phyloP scores from a whole-genome alignment of 2,888 invertebrate species.

The Brachyptera risi region DNA sequence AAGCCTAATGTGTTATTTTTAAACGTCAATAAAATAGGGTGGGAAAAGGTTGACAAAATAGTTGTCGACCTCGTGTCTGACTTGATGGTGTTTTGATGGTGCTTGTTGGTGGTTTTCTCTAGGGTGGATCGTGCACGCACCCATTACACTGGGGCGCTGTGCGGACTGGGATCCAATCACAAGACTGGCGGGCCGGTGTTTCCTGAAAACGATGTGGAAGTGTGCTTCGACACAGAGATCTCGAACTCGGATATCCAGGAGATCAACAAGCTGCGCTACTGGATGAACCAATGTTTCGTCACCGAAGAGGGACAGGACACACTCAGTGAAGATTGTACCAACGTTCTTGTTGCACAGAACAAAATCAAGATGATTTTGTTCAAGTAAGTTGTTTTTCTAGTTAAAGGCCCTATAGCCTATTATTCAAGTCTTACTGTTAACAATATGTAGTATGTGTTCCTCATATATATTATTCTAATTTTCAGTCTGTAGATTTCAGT shows the following conservation, averaged over 20 bases:
- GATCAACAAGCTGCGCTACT: constrained; percentile 70
- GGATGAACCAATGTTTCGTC: constrained; percentile 63
- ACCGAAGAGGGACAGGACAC: constrained; percentile 43
- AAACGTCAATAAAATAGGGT: too few relatives aligned
- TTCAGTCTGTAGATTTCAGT: too few relatives aligned
- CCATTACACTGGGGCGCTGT: constrained; percentile 72
- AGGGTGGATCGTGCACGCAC: constrained; percentile 55
- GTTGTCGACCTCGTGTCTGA: too few relatives aligned
- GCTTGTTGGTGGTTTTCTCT: too few relatives aligned
- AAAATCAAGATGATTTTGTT: constrained; percentile 35
- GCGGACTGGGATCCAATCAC: constrained; percentile 73
- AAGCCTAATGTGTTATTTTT: too few relatives aligned
- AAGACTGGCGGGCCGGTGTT: constrained; percentile 56
- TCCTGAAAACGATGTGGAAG: constrained; percentile 80
- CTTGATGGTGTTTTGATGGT: too few relatives aligned
- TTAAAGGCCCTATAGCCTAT: too few relatives aligned
- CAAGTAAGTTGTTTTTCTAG: too few relatives aligned
- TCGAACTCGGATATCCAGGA: constrained; percentile 60
- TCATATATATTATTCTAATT: too few relatives aligned
- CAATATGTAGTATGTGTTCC: too few relatives aligned
- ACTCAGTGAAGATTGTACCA: constrained; percentile 40
- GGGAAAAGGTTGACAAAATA: too few relatives aligned
- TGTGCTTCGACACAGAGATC: constrained; percentile 73
- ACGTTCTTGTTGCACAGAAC: constrained; percentile 45
- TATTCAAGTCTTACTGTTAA: too few relatives aligned